A percentile compares a stretch with the other conserved stretches of the same genome.
These are phyloP conservation scores for Acromyrmex charruanus DNA, from an alignment of 1,140 invertebrate species.

Conservation along the genomic window DNA sequence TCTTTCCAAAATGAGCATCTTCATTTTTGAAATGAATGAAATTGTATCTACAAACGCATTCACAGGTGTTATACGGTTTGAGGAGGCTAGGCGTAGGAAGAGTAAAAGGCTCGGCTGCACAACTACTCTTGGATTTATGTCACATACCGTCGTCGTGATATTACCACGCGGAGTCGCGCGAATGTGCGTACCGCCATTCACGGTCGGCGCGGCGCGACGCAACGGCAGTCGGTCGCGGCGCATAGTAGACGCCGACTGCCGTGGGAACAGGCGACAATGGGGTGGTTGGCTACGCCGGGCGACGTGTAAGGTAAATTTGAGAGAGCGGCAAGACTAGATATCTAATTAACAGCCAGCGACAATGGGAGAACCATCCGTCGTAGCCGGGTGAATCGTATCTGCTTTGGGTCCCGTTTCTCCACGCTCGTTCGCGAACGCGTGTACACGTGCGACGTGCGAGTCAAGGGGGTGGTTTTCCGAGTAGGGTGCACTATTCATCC, in stretches of 20 bases:
- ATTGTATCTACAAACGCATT: background rate
- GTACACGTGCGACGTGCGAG: constrained; percentile 41
- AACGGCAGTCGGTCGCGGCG: constrained; percentile 64
- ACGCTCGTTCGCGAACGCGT: constrained; percentile 41
- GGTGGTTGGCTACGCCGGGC: constrained; percentile 63
- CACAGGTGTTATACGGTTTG: background rate
- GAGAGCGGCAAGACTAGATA: constrained; percentile 83
- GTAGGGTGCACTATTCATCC: constrained; percentile 25
- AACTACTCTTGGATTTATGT: constrained; percentile 77
- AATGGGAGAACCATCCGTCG: constrained; percentile 84
- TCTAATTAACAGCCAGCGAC: constrained; percentile 85
- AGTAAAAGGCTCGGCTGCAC: constrained; percentile 38
- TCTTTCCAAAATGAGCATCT: background rate
- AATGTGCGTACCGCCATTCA: constrained; percentile 74
- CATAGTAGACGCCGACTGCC: constrained; percentile 68
- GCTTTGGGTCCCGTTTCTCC: constrained; percentile 55
- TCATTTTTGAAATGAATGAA: background rate
- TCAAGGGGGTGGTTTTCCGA: constrained; percentile 12
- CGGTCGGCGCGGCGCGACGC: constrained; percentile 56
- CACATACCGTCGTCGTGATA: constrained; percentile 79
- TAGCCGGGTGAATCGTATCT: constrained; percentile 83
- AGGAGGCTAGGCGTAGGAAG: constrained; percentile 1
- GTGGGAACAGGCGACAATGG: constrained; percentile 71
- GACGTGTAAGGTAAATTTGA: constrained; percentile 81
- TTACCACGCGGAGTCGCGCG: constrained; percentile 64